Conservation (phyloP, 1,140 invertebrate genomes). For the Dryas iulia region DNA sequence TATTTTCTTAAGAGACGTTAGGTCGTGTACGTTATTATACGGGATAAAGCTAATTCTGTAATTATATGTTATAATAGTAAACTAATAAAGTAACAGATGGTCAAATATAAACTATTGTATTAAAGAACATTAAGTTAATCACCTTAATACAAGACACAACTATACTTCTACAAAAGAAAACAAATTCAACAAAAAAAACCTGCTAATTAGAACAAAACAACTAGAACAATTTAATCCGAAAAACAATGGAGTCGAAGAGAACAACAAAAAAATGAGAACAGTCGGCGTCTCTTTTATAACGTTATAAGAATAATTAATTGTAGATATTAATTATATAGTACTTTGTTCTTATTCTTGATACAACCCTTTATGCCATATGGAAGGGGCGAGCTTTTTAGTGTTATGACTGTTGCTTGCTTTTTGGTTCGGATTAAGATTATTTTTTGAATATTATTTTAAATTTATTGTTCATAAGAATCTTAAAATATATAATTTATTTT, state of each 20-base stretch:
- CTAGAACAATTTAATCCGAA: slow-evolving; percentile 49
- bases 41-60: no score
- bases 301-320: slow-evolving; percentile 67
- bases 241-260: slow-evolving; percentile 32
- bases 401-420: neutral
- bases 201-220: slow-evolving; percentile 37
- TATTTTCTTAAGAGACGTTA: no score
- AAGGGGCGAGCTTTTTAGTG: slow-evolving; percentile 36
- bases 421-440: no score
- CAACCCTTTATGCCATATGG: slow-evolving; percentile 45
- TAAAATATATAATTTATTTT: no score
- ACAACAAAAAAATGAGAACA: slow-evolving; percentile 42
- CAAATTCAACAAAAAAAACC: slow-evolving; percentile 22
- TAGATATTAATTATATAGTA: slow-evolving; percentile 67
- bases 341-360: slow-evolving; percentile 61
- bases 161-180: slow-evolving; percentile 5
- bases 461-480: neutral
- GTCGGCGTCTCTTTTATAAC: slow-evolving; percentile 49
- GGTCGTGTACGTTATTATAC: no score
- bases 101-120: neutral
- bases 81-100: slow-evolving; percentile 1
- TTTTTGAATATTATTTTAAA: neutral
- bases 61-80: neutral
- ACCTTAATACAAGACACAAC: neutral
- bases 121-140: neutral